phyloP scores from a whole-genome alignment of 2,113 vertebrate genomes.

The Eulemur macaco region DNA sequence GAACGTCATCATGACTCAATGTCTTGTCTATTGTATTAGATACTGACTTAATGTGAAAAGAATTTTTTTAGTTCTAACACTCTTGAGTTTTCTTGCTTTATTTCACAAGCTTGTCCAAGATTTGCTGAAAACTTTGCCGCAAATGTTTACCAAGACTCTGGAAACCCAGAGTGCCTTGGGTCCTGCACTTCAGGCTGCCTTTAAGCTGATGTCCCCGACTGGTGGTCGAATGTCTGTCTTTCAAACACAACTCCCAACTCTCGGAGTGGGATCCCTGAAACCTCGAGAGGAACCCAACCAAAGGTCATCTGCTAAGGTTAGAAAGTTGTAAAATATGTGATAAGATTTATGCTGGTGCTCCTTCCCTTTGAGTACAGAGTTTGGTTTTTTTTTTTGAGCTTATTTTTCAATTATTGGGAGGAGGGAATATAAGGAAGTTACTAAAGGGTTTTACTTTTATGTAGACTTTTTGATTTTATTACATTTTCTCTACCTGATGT shows the following conservation, averaged over 20 bases:
- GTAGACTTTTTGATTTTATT: not conserved
- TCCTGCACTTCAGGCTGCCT: slow-evolving; percentile 94
- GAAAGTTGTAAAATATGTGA: not conserved
- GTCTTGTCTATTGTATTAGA: slow-evolving; percentile 67
- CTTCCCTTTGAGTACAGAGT: not conserved
- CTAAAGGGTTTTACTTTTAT: slow-evolving; percentile 30
- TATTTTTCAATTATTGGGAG: slow-evolving; percentile 10
- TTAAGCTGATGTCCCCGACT: slow-evolving; percentile 95
- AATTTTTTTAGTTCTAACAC: not conserved
- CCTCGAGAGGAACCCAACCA: slow-evolving; percentile 95
- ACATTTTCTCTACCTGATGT: not conserved
- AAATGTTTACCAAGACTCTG: slow-evolving; percentile 94
- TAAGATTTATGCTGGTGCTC: not conserved
- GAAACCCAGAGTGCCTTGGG: slow-evolving; percentile 97
- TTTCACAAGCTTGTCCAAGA: slow-evolving; percentile 93
- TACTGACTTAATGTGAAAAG: not conserved
- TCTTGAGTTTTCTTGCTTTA: slow-evolving; percentile 65
- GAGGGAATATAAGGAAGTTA: slow-evolving; percentile 13
- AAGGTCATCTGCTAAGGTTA: slow-evolving; percentile 93
- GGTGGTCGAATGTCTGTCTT: slow-evolving; percentile 96
- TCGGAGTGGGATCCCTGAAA: slow-evolving; percentile 93
- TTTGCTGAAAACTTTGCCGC: slow-evolving; percentile 92
- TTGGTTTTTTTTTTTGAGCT: not conserved
- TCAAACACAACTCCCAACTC: slow-evolving; percentile 95
- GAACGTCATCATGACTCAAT: slow-evolving; percentile 62